Percentiles rank a stretch among this genome's conserved stretches.
Conservation (phyloP, 2,113 vertebrate genomes). For the Sclerurus mexicanus region DNA sequence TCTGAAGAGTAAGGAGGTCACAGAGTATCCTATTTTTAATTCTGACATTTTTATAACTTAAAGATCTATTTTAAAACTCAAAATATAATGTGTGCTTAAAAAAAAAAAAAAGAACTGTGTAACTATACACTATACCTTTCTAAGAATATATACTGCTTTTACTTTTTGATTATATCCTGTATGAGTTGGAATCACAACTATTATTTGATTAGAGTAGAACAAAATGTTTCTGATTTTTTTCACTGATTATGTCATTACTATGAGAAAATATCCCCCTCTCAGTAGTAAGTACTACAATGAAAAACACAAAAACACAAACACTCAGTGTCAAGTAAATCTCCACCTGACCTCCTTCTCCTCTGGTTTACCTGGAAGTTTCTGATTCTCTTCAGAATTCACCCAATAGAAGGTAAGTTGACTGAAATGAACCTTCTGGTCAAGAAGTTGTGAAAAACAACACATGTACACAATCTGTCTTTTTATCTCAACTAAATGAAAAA, state of each 20-base stretch:
- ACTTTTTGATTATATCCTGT: neutral
- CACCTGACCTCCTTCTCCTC: neutral
- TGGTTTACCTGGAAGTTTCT: neutral
- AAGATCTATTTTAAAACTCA: neutral
- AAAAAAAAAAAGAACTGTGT: neutral
- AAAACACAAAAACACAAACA: neutral
- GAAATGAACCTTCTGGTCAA: neutral
- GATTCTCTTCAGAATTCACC: neutral
- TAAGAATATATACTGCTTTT: neutral
- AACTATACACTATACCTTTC: neutral
- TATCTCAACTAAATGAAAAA: neutral
- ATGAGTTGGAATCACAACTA: neutral
- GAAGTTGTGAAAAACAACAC: neutral
- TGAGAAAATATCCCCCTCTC: neutral
- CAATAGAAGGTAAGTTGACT: neutral
- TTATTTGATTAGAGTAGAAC: neutral
- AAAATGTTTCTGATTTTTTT: neutral
- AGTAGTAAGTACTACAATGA: neutral
- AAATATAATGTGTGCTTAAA: neutral
- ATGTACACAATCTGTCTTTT: accelerated
- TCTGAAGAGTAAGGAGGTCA: neutral
- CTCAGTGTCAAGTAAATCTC: neutral
- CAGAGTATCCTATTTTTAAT: neutral
- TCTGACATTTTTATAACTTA: neutral
- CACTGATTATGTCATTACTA: neutral